These are phyloP conservation scores for Choristoneura rosaceana DNA, from an alignment of 2,888 invertebrate species.

Conservation along the genomic window DNA sequence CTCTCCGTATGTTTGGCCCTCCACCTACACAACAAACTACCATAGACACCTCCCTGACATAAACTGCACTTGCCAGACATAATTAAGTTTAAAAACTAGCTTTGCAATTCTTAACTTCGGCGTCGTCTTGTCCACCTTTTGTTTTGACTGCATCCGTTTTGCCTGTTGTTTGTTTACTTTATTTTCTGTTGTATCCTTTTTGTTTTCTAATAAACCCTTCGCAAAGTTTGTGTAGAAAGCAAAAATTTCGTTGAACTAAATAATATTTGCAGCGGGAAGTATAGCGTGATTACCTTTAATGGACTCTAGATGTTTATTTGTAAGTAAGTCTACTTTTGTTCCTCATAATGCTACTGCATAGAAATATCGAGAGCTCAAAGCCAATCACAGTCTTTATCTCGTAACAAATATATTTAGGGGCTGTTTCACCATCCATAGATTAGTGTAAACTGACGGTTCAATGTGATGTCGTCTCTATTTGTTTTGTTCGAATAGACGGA, in stretches of 20 bases:
- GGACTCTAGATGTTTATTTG: too few relatives aligned
- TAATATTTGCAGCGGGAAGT: background rate
- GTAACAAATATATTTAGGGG: too few relatives aligned
- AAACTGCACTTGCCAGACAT: conserved; percentile 19
- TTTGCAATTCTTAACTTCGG: conserved; percentile 12
- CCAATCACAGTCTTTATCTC: too few relatives aligned
- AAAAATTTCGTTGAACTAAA: background rate
- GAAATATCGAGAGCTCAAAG: too few relatives aligned
- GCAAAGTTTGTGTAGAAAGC: background rate
- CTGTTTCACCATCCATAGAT: too few relatives aligned
- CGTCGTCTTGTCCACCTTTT: conserved; percentile 1
- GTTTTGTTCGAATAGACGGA: too few relatives aligned
- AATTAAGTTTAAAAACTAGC: conserved; percentile 22
- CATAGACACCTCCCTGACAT: conserved; percentile 17
- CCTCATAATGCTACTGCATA: too few relatives aligned
- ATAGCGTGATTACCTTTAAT: too few relatives aligned
- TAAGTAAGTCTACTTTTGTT: too few relatives aligned
- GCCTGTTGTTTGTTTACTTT: conserved; percentile 8
- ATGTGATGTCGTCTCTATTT: too few relatives aligned
- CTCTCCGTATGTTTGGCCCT: conserved; percentile 13
- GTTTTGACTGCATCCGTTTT: conserved; percentile 25
- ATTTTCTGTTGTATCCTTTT: conserved; percentile 8
- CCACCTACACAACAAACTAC: conserved; percentile 18
- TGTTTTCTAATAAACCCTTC: conserved; percentile 20
- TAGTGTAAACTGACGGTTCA: too few relatives aligned